Percentiles rank a stretch among this genome's conserved stretches.
These are phyloP conservation scores for Amia ocellicauda DNA, from an alignment of 2,113 vertebrate species.

Conservation along the genomic window DNA sequence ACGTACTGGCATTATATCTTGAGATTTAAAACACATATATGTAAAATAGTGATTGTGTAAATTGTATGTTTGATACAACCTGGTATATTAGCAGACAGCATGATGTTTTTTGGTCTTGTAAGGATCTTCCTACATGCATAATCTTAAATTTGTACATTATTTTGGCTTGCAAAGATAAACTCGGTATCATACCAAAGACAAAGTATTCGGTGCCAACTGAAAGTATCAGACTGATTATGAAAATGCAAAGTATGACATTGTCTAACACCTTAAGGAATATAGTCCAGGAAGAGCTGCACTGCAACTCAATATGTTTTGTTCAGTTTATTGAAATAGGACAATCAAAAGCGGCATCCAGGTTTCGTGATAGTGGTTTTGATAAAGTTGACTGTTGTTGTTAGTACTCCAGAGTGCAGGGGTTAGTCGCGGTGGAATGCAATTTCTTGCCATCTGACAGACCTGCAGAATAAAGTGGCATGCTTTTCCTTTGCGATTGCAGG, in stretches of 20 bases:
- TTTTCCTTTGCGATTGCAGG: slow-evolving; percentile 89
- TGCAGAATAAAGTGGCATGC: slow-evolving; percentile 82
- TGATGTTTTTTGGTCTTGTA: too few species aligned
- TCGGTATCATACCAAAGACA: too few species aligned
- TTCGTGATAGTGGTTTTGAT: slow-evolving; percentile 79
- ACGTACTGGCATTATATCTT: neutral
- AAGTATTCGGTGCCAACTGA: too few species aligned
- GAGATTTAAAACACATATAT: too few species aligned
- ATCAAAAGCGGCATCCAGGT: slow-evolving; percentile 73
- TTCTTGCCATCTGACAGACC: slow-evolving; percentile 91
- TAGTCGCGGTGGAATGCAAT: slow-evolving; percentile 87
- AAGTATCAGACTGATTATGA: slow-evolving; percentile 27
- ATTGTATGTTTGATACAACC: too few species aligned
- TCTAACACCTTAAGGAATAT: slow-evolving; percentile 51
- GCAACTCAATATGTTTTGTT: slow-evolving; percentile 12
- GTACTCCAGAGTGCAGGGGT: slow-evolving; percentile 75
- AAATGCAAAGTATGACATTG: slow-evolving; percentile 37
- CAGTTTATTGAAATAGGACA: slow-evolving; percentile 71
- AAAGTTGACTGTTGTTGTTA: slow-evolving; percentile 77
- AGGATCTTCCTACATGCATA: too few species aligned
- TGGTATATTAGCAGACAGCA: too few species aligned
- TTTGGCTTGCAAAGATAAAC: too few species aligned
- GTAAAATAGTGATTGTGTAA: too few species aligned
- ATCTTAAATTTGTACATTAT: too few species aligned
- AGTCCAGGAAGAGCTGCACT: slow-evolving; percentile 51